Evolutionary conservation across 2,113 vertebrate genomes (phyloP).

Genomic region (Oxyura jamaicensis): DNA sequence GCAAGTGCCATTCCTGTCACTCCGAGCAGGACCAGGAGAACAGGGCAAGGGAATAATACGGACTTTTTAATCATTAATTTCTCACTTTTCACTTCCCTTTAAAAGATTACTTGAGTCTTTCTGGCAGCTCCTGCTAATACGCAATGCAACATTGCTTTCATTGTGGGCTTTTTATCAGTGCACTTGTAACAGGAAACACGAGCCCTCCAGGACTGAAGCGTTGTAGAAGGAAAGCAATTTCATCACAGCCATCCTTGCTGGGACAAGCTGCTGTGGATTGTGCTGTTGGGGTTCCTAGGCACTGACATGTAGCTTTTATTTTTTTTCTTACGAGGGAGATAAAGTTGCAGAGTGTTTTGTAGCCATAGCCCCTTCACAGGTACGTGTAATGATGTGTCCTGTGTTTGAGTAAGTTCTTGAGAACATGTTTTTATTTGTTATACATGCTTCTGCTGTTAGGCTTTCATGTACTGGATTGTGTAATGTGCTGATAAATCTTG

Average conservation of each 20-base stretch:
- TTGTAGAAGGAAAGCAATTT: background rate
- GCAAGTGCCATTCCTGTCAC: background rate
- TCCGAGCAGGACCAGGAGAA: background rate
- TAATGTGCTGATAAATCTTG: background rate
- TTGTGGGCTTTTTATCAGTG: background rate
- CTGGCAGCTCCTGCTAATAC: background rate
- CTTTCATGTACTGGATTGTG: background rate
- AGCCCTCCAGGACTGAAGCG: background rate
- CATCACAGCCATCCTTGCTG: background rate
- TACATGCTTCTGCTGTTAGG: background rate
- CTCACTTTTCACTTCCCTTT: background rate
- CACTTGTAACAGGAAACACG: background rate
- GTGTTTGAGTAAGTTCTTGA: background rate
- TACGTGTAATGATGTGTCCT: background rate
- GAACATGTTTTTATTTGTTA: background rate
- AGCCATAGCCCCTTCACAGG: background rate
- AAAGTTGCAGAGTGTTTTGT: background rate
- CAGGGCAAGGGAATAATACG: background rate
- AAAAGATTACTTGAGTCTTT: background rate
- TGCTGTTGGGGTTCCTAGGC: background rate
- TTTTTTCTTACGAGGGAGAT: background rate
- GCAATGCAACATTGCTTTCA: background rate
- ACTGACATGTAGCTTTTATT: background rate
- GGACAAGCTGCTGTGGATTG: background rate
- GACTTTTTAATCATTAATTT: background rate